Evolutionary conservation across 2,797 vertebrate species (phyloP).

Genomic region (Adrianichthys oophorus): DNA sequence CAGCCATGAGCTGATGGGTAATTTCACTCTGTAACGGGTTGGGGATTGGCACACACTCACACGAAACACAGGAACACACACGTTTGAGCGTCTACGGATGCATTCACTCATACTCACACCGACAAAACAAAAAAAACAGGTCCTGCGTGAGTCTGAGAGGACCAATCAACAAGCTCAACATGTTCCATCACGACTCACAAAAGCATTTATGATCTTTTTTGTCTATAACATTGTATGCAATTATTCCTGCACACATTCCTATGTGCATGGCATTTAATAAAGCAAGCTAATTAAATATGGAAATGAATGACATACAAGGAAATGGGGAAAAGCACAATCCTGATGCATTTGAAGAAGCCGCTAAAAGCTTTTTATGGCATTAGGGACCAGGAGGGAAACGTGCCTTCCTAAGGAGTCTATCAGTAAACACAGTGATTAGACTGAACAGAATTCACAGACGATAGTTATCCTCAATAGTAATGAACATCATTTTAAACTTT

Average conservation of each 20-base stretch:
- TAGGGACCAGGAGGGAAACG: slow-evolving; percentile 52
- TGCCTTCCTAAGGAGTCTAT: slow-evolving; percentile 60
- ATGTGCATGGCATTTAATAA: slow-evolving; percentile 75
- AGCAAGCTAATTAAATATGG: slow-evolving; percentile 79
- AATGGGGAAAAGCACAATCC: slow-evolving; percentile 66
- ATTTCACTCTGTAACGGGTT: slow-evolving; percentile 78
- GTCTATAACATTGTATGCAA: slow-evolving; percentile 65
- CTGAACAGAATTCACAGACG: slow-evolving; percentile 36
- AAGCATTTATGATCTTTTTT: slow-evolving; percentile 69
- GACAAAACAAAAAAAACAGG: slow-evolving; percentile 68
- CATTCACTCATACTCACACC: slow-evolving; percentile 17
- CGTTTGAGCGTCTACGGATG: slow-evolving; percentile 19
- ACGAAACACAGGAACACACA: neutral
- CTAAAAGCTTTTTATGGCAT: slow-evolving; percentile 76
- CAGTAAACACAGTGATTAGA: slow-evolving; percentile 67
- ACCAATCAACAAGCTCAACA: slow-evolving; percentile 69
- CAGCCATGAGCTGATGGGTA: slow-evolving; percentile 77
- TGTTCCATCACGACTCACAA: slow-evolving; percentile 61
- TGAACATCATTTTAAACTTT: slow-evolving; percentile 28
- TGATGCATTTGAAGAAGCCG: slow-evolving; percentile 72
- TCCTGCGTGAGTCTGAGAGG: slow-evolving; percentile 61
- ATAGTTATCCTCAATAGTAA: slow-evolving; percentile 42
- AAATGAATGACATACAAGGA: slow-evolving; percentile 76
- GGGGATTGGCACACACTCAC: slow-evolving; percentile 39
- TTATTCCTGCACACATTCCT: slow-evolving; percentile 74